A percentile compares a stretch with the other conserved stretches of the same genome.
Evolutionary conservation across 2,113 vertebrate genomes (phyloP).

Genomic region (Clupea harengus): DNA sequence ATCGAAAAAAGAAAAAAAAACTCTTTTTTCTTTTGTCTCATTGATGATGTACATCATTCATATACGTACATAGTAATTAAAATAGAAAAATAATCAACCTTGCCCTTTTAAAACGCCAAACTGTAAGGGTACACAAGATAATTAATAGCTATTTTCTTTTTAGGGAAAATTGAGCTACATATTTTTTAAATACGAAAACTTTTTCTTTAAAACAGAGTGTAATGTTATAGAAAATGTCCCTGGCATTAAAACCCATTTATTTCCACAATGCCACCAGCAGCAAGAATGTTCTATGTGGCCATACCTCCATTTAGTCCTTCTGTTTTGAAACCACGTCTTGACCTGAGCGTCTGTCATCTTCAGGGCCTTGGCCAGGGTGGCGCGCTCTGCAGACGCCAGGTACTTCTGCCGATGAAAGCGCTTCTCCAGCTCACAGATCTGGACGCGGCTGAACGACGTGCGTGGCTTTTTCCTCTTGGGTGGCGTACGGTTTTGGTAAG

Average conservation of each 20-base stretch:
- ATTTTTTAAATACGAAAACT: not conserved
- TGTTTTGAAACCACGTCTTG: conserved; percentile 98
- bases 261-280: not conserved
- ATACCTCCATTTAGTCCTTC: conserved; percentile 97
- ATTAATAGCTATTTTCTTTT: not conserved
- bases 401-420: conserved; percentile 94
- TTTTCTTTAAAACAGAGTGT: not conserved
- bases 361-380: conserved; percentile 88
- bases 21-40: no score
- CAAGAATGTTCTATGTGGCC: conserved; percentile 16
- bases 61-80: not conserved
- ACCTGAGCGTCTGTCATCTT: conserved; percentile 98
- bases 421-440: conserved; percentile 97
- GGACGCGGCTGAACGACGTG: conserved; percentile 92
- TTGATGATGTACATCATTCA: not conserved
- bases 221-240: not conserved
- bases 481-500: conserved; percentile 96
- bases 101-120: not conserved
- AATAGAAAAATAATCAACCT: not conserved
- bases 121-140: not conserved
- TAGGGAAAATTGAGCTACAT: not conserved
- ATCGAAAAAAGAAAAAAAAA: not conserved
- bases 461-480: conserved; percentile 98
- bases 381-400: conserved; percentile 84
- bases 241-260: not conserved